Base-by-base conservation (phyloP, 1,140 invertebrate genomes). In the Nautilus pompilius region DNA sequence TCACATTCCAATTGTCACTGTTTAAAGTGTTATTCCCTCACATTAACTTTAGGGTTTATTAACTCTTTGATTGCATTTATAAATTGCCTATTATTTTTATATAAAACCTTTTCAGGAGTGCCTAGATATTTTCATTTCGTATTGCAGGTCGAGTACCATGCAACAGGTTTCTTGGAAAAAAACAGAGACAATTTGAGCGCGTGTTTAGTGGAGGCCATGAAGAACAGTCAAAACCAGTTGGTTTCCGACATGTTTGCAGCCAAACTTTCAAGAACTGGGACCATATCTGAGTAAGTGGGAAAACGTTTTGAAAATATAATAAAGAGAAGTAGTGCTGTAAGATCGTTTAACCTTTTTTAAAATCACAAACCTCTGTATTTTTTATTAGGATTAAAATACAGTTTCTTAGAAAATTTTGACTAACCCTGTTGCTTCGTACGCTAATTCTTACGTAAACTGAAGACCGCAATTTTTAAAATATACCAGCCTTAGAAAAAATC, bases 141-240 rank as follows among this genome's bases (percentile, higher is more conserved):
- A 22, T 57, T 46, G n/a, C 41, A 78, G 76, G 76, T 78, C n/a
- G 62, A 61, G 4, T 78, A 78, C 53, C 62, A 91, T 62, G 93
- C 96, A 0, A 92, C 95, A 56, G 93, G 95, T 0, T 98, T 98
- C 79, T 82, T 98, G 5, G 95, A 98, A 74, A 98, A 98, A 81
- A 98, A 98, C 74, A 84, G 95, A 0, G 95, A 98, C 70, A 93
- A 66, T 41, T 54, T 78, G 20, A 67, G 71, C 54, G 28, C 57
- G 24, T 71, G 71, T 46, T 67, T 78, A 36, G 22, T 70, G 26
- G 74, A 68, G 34, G 62, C 74, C 57, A 73, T 79, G 72, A 71
- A 76, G 60, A 70, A 67, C 41, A 78, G 73, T 55, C 55, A 68
- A 13, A 72, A 73, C 45, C 65, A 66, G 10, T 60, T 79, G 32